Evolutionary conservation across 2,888 invertebrate species (phyloP).

Genomic region (Pristionchus fissidentatus): DNA sequence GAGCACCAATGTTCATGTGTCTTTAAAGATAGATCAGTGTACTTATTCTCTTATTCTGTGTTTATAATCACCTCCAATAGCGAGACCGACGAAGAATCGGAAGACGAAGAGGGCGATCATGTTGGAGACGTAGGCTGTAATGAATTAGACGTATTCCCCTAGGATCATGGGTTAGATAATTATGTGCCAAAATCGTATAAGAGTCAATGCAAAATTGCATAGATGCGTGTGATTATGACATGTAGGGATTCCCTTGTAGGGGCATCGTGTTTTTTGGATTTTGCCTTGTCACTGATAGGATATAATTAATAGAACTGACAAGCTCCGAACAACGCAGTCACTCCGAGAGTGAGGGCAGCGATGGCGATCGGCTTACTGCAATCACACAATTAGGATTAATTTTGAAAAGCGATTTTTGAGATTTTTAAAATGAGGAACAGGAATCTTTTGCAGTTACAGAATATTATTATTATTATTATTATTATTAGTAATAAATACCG

Average conservation of each 20-base stretch:
- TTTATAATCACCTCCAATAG: constrained; percentile 51
- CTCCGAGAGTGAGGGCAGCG: constrained; percentile 65
- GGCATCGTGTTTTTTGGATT: not conserved
- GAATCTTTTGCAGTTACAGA: too few species aligned
- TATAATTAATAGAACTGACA: not conserved
- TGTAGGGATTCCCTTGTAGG: not conserved
- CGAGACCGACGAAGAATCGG: constrained; percentile 62
- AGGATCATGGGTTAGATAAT: too few species aligned
- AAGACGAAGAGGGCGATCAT: constrained; percentile 51
- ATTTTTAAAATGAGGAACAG: too few species aligned
- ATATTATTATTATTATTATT: too few species aligned
- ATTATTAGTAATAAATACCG: too few species aligned
- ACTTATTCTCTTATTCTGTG: not conserved
- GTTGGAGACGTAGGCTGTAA: constrained; percentile 10
- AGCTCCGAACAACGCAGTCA: constrained; percentile 57
- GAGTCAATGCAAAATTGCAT: too few species aligned
- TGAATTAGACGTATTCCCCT: too few species aligned
- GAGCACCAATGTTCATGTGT: too few species aligned
- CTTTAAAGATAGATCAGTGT: not conserved
- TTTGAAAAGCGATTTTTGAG: not conserved
- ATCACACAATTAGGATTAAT: not conserved
- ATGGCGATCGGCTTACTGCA: constrained; percentile 61
- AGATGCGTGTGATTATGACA: not conserved
- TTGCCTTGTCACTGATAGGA: not conserved
- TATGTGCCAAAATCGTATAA: too few species aligned